Base-by-base conservation (phyloP, 2,797 vertebrate genomes). In the Mus spretus region DNA sequence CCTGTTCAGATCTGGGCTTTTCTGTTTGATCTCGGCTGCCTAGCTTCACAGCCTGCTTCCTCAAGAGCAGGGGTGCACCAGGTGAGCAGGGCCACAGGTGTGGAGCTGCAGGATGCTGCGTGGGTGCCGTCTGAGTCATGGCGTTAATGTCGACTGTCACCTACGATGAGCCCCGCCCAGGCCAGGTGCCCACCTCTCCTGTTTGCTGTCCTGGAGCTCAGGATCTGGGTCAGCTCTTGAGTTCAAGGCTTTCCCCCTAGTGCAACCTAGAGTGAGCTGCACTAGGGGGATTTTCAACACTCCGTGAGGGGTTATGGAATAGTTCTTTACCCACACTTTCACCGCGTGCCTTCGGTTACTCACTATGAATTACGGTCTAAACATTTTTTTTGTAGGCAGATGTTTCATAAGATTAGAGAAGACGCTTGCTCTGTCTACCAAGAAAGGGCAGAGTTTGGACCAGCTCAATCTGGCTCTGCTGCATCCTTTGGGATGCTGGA, bases 221-320 rank as follows among this genome's bases (percentile, higher is more conserved):
- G 75, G 44, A 37, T 65, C 57, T 22, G 82, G 44, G 50, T 81
- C 57, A 26, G 90, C 74, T 67, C 47, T 1, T 57, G 14, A 28
- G 31, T 13, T 13, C 40, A 9, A 15, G 57, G 75, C 28, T 0
- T 22, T 0, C 3, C 9, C n/a, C n/a, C n/a, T n/a, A n/a, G n/a
- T n/a, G 15, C 82, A 84, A 28, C 65, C 44, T 3, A 53, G 37
- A 22, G 15, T 7, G 26, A 4, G 6, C 20, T 4, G 4, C 3
- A 4, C 1, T 22, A 9, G 28, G 53, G 22, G 20, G 47, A 11
- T 22, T 95, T 57, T 70, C 6, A n/a, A 10, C 40, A 63, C 22
- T 65, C 57, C 10, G 4, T 37, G 80, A 59, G 14, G 59, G 53
- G n/a, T 17, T 61, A 1, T 14, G 14, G 5, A 17, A n/a, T 40